Base-by-base conservation (phyloP, 2,113 vertebrate species). In the Albula glossodonta region DNA sequence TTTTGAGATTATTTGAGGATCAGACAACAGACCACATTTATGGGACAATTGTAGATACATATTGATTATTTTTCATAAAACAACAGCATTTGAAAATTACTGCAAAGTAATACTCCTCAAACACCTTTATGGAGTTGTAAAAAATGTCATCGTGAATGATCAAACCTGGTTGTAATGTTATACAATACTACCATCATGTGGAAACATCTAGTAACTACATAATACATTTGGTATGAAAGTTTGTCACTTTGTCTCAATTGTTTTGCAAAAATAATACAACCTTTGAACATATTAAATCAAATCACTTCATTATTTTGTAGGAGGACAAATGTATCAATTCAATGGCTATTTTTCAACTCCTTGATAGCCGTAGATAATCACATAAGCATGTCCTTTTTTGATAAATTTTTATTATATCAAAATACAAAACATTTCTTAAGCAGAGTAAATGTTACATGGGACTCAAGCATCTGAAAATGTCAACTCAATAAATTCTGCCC, bases 371-470 rank as follows among this genome's bases (percentile, higher is more conserved):
- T 74, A 31, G 25, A 74, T 9, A 74, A 31, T 9, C 66, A 74
- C 15, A 87, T 63, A 83, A 81, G 12, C 80, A 60, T 48, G 66
- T 77, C 83, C 57, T 53, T 88, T 89, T 90, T 87, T 70, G 77
- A 56, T 89, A 87, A 81, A 57, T 84, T 90, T 92, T 92, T 92
- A 92, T 92, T 92, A 90, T 91, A 86, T 91, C 89, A 91, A 92
- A 92, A 91, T 92, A 92, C 91, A 92, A 92, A 92, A 92, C 88
- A 92, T 91, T 88, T 90, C 80, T 91, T 87, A 90, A 88, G 90
- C 90, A 90, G 83, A 85, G 84, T 90, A 89, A 90, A 89, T 85
- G 86, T 89, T 87, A 90, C 87, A 91, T 91, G 89, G 87, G 85
- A 88, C 85, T 88, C 66, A 84, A 91, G 90, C 87, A 89, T 90